Base-by-base conservation (phyloP, 2,113 vertebrate genomes). In the Gallinago jamesoni region DNA sequence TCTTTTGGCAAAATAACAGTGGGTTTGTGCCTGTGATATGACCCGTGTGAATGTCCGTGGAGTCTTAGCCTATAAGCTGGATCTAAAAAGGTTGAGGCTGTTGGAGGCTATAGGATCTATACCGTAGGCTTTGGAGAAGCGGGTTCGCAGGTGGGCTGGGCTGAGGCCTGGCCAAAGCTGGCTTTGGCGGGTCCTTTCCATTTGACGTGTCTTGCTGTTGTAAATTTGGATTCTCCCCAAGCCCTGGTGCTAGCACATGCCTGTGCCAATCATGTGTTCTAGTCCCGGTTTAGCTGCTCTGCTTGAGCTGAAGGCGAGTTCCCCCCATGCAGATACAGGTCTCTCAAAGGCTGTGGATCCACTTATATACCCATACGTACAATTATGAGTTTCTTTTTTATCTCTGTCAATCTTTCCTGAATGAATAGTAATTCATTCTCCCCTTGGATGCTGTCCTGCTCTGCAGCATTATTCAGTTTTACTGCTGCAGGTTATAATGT, bases 201-300 rank as follows among this genome's bases (percentile, higher is more conserved):
- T 81, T 55, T 67, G 86, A 20, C 8, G 0, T 41, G 59, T 60
- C 28, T 73, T 56, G 7, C 55, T 89, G 66, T 16, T n/a, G 16
- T 82, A 91, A 89, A 89, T 87, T 93, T 93, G 93, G 89, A 66
- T 92, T 87, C 45, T 84, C 62, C 77, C 22, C 52, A 43, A 87
- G 83, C 28, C 2, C 81, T 16, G 64, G 73, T 94, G 93, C 84
- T 35, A 35, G 87, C 91, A 96, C 60, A 41, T 95, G 94, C 66
- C 78, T 24, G 84, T 96, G 94, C 95, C 95, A 89, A 8, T 96
- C 95, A 94, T 84, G 73, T 59, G 83, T 73, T 82, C 12, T 31
- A 39, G 60, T 41, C 93, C 64, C 12, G 18, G 50, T 68, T 94
- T 89, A 87, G 91, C 67, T 84, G 77, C 64, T 77, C 20, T 18